These are phyloP conservation scores for Macrochelys suwanniensis DNA, from an alignment of 2,797 vertebrate species.

Conservation along the genomic window DNA sequence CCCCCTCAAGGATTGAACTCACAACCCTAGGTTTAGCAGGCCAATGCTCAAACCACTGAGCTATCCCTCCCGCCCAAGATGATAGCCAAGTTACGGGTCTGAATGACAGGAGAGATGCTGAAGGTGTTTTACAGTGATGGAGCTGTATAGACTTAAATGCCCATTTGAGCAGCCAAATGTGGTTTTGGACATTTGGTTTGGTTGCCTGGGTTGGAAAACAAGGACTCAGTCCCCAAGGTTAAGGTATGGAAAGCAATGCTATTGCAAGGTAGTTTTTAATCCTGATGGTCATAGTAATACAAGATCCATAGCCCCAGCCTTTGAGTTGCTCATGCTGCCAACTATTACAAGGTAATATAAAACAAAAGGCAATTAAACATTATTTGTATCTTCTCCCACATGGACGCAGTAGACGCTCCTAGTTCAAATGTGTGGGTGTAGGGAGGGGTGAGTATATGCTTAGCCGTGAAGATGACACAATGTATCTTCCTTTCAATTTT, in stretches of 20 bases:
- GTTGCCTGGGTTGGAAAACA: background rate
- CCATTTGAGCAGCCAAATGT: background rate
- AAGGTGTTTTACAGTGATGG: background rate
- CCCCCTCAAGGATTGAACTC: too few species aligned
- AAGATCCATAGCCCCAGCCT: background rate
- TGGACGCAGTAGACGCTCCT: accelerated
- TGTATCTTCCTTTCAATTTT: accelerated
- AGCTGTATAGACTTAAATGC: background rate
- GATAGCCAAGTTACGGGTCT: background rate
- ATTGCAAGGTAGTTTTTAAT: background rate
- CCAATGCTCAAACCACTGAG: too few species aligned
- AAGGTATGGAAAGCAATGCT: background rate
- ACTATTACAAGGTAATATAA: accelerated
- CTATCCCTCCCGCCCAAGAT: too few species aligned
- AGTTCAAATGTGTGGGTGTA: accelerated
- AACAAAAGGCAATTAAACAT: accelerated
- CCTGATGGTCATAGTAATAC: accelerated
- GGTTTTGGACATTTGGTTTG: background rate
- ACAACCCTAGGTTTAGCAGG: too few species aligned
- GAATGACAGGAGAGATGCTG: background rate
- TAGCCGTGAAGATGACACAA: background rate
- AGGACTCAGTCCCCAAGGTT: background rate
- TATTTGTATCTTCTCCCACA: background rate
- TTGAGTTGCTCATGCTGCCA: background rate
- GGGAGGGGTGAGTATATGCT: background rate